Evolutionary conservation across 2,797 vertebrate genomes (phyloP).

Genomic region (Phoxinus dragarum): DNA sequence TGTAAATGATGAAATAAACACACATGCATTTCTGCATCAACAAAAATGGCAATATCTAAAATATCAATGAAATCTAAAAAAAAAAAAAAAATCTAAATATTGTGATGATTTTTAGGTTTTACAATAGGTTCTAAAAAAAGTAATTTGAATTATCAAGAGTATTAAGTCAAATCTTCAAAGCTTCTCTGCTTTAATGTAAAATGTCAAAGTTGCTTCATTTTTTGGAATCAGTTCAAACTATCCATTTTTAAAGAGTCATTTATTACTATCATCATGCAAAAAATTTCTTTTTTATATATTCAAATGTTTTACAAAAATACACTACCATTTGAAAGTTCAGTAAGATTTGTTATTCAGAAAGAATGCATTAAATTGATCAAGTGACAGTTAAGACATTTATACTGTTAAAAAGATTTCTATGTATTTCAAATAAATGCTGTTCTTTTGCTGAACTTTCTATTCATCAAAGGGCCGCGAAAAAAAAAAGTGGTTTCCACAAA

Average conservation of each 20-base stretch:
- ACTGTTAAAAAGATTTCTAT: not conserved
- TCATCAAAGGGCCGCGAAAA: not conserved
- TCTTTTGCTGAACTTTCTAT: not conserved
- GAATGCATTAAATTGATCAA: not conserved
- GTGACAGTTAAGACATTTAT: not conserved
- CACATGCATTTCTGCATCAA: constrained; percentile 1
- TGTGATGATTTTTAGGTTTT: not conserved
- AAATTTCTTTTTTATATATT: not conserved
- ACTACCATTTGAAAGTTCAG: too few relatives aligned
- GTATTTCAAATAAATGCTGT: not conserved
- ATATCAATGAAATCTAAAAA: not conserved
- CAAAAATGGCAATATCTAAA: not conserved
- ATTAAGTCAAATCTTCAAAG: not conserved
- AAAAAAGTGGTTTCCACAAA: not conserved
- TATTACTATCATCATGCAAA: not conserved
- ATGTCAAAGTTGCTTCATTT: not conserved
- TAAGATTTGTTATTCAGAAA: not conserved
- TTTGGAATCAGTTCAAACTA: not conserved
- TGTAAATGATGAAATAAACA: constrained; percentile 12
- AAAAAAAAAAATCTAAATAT: not conserved
- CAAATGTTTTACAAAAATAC: not conserved
- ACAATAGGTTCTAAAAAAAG: too few relatives aligned
- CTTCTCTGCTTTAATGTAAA: not conserved
- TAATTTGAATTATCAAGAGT: too few relatives aligned
- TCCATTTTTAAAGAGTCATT: not conserved